These are phyloP conservation scores for Belonocnema kinseyi DNA, from an alignment of 1,140 invertebrate genomes.

Conservation along the genomic window DNA sequence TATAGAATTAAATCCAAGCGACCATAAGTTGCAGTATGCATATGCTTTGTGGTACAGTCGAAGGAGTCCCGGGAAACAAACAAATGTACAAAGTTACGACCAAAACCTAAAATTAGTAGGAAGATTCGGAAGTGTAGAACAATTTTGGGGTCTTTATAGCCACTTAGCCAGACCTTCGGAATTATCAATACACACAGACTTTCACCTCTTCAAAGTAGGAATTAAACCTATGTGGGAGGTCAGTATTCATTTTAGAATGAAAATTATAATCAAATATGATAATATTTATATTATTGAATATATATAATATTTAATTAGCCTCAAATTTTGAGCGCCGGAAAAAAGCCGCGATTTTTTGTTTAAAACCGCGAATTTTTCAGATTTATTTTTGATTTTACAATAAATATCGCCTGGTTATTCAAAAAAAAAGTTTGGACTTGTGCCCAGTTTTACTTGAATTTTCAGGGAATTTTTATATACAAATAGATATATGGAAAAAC, in stretches of 20 bases:
- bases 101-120: constrained; percentile 87
- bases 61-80: constrained; percentile 82
- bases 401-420: no score
- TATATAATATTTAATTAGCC: no score
- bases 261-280: no score
- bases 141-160: constrained; percentile 97
- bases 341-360: no score
- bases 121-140: constrained; percentile 93
- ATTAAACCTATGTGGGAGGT: constrained; percentile 99
- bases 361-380: no score
- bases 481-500: no score
- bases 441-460: no score
- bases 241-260: constrained; percentile 49
- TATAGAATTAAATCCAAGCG: constrained; percentile 83
- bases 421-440: no score
- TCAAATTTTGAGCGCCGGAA: no score
- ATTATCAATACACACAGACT: constrained; percentile 92
- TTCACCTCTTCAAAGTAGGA: constrained; percentile 98
- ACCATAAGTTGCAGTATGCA: constrained; percentile 92
- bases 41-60: constrained; percentile 94
- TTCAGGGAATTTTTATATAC: no score
- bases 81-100: constrained; percentile 82
- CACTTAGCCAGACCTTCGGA: constrained; percentile 93
- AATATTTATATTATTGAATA: no score
- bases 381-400: no score